Conservation (phyloP, 2,797 vertebrate species). For the Cyclura pinguis region DNA sequence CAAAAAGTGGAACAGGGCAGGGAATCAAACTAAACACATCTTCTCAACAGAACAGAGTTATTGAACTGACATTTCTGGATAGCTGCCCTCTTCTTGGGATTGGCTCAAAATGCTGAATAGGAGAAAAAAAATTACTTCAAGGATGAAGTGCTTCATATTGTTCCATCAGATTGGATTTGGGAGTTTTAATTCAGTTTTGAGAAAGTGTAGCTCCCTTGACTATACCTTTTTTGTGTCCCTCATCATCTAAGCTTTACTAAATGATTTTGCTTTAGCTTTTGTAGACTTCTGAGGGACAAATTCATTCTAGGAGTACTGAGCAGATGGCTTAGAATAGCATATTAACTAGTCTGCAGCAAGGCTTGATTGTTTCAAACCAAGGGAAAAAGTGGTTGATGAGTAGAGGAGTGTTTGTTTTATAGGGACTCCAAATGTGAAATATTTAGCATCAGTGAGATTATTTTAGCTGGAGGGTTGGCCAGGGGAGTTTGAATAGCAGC, state of each 20-base stretch:
- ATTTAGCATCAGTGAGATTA: constrained; percentile 19
- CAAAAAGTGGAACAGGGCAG: not conserved
- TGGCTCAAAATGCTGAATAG: not conserved
- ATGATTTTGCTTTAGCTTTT: constrained; percentile 25
- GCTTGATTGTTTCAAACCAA: not conserved
- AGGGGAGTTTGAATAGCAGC: constrained; percentile 3
- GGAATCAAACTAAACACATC: not conserved
- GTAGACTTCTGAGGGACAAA: constrained; percentile 33
- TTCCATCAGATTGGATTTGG: constrained; percentile 12
- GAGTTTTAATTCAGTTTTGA: constrained; percentile 48
- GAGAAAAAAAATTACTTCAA: constrained; percentile 35
- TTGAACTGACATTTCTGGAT: constrained; percentile 53
- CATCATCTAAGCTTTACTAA: not conserved
- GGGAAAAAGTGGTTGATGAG: constrained; percentile 5
- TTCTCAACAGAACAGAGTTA: not conserved
- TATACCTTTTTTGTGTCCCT: not conserved
- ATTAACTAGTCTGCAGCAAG: constrained; percentile 14
- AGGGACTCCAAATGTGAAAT: constrained; percentile 7
- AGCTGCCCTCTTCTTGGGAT: constrained; percentile 53
- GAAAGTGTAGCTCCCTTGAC: not conserved
- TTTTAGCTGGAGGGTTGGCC: constrained; percentile 15
- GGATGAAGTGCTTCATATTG: not conserved
- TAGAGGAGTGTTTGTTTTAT: not conserved
- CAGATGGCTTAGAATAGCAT: constrained; percentile 25
- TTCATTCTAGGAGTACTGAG: not conserved